Evolutionary conservation across 2,113 vertebrate species (phyloP).

Genomic region (Rhinopomastus cyanomelas): DNA sequence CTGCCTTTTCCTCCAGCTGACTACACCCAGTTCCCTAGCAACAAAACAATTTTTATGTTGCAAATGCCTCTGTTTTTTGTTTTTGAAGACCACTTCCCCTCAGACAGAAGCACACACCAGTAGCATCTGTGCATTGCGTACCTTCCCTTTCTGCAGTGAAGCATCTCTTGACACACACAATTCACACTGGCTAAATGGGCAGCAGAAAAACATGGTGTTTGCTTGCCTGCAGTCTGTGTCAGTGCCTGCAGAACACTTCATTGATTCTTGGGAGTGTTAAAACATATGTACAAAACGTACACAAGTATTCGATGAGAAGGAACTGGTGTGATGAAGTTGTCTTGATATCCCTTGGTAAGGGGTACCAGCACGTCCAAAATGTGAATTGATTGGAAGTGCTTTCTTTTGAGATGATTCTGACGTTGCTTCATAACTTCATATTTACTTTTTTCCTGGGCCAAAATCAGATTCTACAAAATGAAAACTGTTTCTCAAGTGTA

Average conservation of each 20-base stretch:
- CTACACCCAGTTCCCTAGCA: too few species aligned
- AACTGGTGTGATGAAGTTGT: background rate
- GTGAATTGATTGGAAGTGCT: background rate
- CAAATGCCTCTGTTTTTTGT: background rate
- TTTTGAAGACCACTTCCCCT: background rate
- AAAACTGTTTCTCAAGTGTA: background rate
- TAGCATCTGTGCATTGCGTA: accelerated
- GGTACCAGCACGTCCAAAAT: background rate
- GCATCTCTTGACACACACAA: background rate
- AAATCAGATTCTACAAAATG: background rate
- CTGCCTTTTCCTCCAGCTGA: too few species aligned
- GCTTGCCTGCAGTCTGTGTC: accelerated
- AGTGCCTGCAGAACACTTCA: background rate
- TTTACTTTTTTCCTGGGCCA: background rate
- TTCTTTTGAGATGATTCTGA: background rate
- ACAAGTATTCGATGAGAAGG: background rate
- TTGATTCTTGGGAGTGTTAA: background rate
- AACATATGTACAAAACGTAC: accelerated
- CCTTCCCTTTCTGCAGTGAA: background rate
- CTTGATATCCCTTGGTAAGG: too few species aligned
- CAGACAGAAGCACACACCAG: accelerated
- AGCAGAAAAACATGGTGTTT: background rate
- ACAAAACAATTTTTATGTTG: accelerated
- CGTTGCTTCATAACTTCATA: background rate
- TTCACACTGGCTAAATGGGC: background rate